phyloP scores from a whole-genome alignment of 2,888 invertebrate genomes.

The Xestobium rufovillosum region DNA sequence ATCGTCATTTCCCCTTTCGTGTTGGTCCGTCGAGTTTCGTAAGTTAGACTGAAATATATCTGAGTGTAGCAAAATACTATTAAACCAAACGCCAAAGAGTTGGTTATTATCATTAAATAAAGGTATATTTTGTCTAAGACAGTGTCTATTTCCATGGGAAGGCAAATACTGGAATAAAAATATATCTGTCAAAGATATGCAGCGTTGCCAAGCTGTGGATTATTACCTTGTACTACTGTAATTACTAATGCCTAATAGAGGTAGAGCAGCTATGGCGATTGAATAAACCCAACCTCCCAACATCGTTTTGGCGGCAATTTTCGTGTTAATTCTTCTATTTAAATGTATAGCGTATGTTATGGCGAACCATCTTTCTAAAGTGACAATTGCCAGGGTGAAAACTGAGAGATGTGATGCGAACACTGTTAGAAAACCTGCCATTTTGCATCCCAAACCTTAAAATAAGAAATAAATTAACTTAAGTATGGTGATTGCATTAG shows the following conservation, averaged over 20 bases:
- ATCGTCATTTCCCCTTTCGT: conserved; percentile 62
- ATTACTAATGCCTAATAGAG: conserved; percentile 75
- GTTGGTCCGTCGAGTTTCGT: conserved; percentile 53
- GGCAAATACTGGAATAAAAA: conserved; percentile 60
- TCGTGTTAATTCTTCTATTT: conserved; percentile 68
- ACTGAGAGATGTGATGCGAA: conserved; percentile 83
- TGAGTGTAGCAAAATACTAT: conserved; percentile 80
- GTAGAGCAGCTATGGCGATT: conserved; percentile 67
- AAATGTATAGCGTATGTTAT: conserved; percentile 77
- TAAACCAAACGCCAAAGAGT: conserved; percentile 72
- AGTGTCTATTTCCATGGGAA: conserved; percentile 75
- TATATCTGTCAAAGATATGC: conserved; percentile 4
- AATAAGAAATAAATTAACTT: neutral
- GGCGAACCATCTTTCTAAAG: conserved; percentile 77
- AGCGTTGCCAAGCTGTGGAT: neutral
- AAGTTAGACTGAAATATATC: conserved; percentile 69
- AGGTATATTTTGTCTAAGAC: conserved; percentile 66
- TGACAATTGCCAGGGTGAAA: conserved; percentile 78
- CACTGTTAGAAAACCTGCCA: conserved; percentile 82
- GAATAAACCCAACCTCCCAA: conserved; percentile 73
- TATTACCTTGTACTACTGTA: conserved; percentile 74
- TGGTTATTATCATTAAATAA: conserved; percentile 64
- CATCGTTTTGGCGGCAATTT: conserved; percentile 69
- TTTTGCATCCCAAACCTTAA: conserved; percentile 68
- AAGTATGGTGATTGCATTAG: neutral